Evolutionary conservation across 1,140 invertebrate genomes (phyloP), one percentile per base, ranked within the genome.

Genomic region (Pollicipes pollicipes): DNA sequence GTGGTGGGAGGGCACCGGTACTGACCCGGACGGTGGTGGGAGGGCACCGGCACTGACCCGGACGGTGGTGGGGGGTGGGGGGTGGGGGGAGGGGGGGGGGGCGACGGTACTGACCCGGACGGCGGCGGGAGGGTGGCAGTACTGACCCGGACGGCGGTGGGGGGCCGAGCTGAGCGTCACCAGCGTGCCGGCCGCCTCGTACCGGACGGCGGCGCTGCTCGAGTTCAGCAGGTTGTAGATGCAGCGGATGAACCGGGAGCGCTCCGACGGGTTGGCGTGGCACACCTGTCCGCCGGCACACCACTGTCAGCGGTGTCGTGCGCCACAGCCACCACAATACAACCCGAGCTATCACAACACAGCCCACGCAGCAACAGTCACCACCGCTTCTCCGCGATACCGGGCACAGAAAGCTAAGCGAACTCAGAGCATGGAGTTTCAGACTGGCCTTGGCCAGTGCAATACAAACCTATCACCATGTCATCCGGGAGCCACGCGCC

Each of bases 131-230:
- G 63, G 6, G 8, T 64, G 63, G 6, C 63, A 10, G 8, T 21
- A 73, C 68, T 76, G 77, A 88, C 89, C 84, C 96, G 97, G 73
- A 99, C 91, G 16, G 97, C 96, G 29, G 96, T 95, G 4, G 97
- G 96, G 96, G 0, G 95, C 95, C 79, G 86, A 92, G 1, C 95
- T 97, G 21, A 99, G 83, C 0, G 96, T 99, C n/a, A 99, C 91
- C n/a, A 99, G 83, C n/a, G 97, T 99, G 35, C 96, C 96, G 70
- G 97, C 97, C 30, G 97, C 94, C 85, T 99, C 97, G 78, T 99
- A 99, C 35, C 96, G 85, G 32, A 99, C 97, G 37, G 97, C 95
- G 68, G 95, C 90, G 78, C 94, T 97, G 63, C 87, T 89, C 0
- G 96, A 97, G 81, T 98, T 98, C 28, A 99, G 83, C 68, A 99